Percentiles rank a stretch among this genome's conserved stretches.
Conservation (phyloP, 2,888 invertebrate species). For the Drosophila subquinaria region DNA sequence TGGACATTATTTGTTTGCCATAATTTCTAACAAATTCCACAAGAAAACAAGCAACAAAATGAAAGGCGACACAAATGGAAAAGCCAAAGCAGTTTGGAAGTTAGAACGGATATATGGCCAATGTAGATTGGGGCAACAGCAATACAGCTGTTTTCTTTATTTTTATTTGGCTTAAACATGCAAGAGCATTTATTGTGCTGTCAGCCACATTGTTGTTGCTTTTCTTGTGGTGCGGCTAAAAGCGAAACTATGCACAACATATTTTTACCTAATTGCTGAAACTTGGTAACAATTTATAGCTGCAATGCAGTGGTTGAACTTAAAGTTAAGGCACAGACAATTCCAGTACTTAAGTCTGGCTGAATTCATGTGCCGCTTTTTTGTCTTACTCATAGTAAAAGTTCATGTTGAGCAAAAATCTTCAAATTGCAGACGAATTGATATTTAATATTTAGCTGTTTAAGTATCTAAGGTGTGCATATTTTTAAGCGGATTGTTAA, state of each 20-base stretch:
- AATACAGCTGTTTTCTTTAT: conserved; percentile 57
- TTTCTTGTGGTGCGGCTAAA: conserved; percentile 36
- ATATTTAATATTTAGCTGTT: conserved; percentile 5
- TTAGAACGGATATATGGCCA: conserved; percentile 17
- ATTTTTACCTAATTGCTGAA: conserved; percentile 71
- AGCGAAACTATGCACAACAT: conserved; percentile 54
- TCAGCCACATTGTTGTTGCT: conserved; percentile 41
- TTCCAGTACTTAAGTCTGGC: conserved; percentile 4
- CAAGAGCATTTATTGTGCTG: conserved; percentile 68
- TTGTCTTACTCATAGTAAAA: conserved; percentile 29
- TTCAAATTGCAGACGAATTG: conserved; percentile 32
- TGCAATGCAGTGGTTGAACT: conserved; percentile 68
- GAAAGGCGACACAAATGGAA: conserved; percentile 27
- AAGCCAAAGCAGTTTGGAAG: background rate
- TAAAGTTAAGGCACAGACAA: conserved; percentile 14
- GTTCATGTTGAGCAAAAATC: conserved; percentile 41
- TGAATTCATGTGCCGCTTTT: background rate
- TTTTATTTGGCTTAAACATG: conserved; percentile 73
- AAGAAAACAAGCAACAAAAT: conserved; percentile 24
- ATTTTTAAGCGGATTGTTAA: conserved; percentile 36
- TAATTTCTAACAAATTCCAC: conserved; percentile 38
- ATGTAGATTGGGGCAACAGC: conserved; percentile 25
- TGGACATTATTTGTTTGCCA: conserved; percentile 31
- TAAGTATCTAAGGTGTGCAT: conserved; percentile 43
- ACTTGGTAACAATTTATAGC: conserved; percentile 72